Percentiles rank a stretch among this genome's conserved stretches.
phyloP scores from a whole-genome alignment of 2,113 vertebrate species.

The Pelusios castaneus region DNA sequence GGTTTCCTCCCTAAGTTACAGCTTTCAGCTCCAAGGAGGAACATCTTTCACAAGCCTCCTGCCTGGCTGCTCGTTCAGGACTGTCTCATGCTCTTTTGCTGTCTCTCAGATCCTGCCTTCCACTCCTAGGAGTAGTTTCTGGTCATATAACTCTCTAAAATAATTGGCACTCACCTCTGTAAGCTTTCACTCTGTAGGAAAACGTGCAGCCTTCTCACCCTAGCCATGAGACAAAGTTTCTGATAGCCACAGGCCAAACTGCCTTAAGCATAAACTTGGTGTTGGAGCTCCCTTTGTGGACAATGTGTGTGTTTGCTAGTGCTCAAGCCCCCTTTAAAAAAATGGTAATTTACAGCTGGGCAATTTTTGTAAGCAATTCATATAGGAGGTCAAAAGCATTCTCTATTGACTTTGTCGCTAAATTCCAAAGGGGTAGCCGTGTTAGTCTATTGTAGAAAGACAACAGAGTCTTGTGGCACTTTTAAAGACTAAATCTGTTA shows the following conservation, averaged over 20 bases:
- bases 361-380: neutral
- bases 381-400: neutral
- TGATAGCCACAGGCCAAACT: neutral
- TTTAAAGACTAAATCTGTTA: no score
- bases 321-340: neutral
- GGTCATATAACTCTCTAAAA: neutral
- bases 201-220: rapidly evolving
- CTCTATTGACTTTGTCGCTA: neutral
- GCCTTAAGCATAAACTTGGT: rapidly evolving
- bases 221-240: neutral
- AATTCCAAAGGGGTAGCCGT: no score
- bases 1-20: neutral
- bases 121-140: neutral
- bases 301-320: rapidly evolving
- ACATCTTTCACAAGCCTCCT: rapidly evolving
- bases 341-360: neutral
- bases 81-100: neutral
- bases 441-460: no score
- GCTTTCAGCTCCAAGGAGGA: neutral
- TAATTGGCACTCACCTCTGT: rapidly evolving
- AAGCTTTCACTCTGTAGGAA: neutral
- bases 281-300: neutral
- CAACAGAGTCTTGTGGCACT: no score
- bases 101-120: rapidly evolving
- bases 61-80: neutral